Evolutionary conservation across 2,888 invertebrate species (phyloP).

Genomic region (Volucella zonaria): DNA sequence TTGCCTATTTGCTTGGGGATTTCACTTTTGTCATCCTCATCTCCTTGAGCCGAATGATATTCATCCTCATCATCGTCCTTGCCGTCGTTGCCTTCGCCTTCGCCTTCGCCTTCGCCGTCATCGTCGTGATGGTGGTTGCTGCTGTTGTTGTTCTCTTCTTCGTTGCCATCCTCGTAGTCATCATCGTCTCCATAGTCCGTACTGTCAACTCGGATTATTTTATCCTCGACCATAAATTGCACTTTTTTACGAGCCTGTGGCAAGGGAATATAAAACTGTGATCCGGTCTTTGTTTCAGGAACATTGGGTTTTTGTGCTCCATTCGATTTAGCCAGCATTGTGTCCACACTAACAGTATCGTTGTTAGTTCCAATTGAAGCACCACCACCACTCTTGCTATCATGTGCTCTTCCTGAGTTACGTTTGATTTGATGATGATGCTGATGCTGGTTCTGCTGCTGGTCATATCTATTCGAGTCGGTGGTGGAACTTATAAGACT

Average conservation of each 20-base stretch:
- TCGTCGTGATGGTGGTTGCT: constrained; percentile 43
- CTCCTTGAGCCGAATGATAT: constrained; percentile 53
- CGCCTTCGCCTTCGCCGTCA: constrained; percentile 45
- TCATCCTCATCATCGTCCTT: constrained; percentile 49
- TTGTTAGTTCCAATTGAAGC: constrained; percentile 48
- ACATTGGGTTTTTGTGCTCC: constrained; percentile 55
- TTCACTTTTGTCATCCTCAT: constrained; percentile 59
- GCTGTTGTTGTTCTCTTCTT: constrained; percentile 27
- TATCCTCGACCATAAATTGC: constrained; percentile 88
- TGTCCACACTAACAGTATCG: constrained; percentile 46
- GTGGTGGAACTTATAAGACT: constrained; percentile 71
- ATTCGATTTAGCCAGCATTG: constrained; percentile 60
- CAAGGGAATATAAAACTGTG: constrained; percentile 87
- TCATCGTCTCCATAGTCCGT: constrained; percentile 70
- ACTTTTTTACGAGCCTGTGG: constrained; percentile 86
- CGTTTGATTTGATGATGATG: constrained; percentile 69
- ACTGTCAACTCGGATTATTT: constrained; percentile 78
- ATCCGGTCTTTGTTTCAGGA: constrained; percentile 78
- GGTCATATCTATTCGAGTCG: constrained; percentile 50
- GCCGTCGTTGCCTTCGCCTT: constrained; percentile 46
- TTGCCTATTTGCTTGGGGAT: constrained; percentile 67
- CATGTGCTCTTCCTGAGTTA: constrained; percentile 67
- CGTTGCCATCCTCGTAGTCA: constrained; percentile 63
- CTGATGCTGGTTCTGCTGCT: constrained; percentile 48
- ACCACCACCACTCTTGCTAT: constrained; percentile 42